phyloP scores from a whole-genome alignment of 1,140 invertebrate genomes.

The Monomorium pharaonis region DNA sequence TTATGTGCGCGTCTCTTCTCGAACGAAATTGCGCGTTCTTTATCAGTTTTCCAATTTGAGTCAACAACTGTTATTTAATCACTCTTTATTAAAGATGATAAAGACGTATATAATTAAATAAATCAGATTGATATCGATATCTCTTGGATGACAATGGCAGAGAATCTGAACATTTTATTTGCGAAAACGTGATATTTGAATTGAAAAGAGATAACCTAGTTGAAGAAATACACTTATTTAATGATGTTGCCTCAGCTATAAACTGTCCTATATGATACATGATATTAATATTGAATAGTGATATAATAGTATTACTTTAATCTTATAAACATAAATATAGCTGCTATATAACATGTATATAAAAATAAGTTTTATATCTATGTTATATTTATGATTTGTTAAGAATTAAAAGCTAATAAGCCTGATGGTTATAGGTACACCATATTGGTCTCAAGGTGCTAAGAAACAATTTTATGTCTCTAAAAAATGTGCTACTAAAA shows the following conservation, averaged over 20 bases:
- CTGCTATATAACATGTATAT: too few species aligned
- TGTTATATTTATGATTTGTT: too few species aligned
- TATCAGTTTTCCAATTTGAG: neutral
- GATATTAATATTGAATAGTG: neutral
- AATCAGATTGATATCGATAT: neutral
- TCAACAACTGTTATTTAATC: neutral
- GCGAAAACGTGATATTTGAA: neutral
- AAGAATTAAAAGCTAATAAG: neutral
- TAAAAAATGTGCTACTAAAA: constrained; percentile 94
- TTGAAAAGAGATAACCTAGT: neutral
- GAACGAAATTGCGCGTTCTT: neutral
- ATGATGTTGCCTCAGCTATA: neutral
- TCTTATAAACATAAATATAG: too few species aligned
- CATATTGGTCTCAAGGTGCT: constrained; percentile 97
- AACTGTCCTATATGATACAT: too few species aligned
- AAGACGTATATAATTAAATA: neutral
- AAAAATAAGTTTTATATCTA: too few species aligned
- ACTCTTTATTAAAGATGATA: constrained; percentile 8
- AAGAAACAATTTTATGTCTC: constrained; percentile 97
- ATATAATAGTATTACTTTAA: neutral
- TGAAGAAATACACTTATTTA: neutral
- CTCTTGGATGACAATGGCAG: neutral
- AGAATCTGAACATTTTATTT: neutral
- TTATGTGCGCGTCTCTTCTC: constrained; percentile 36
- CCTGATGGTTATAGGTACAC: constrained; percentile 88